These are phyloP conservation scores for Latheticus oryzae DNA, from an alignment of 2,888 invertebrate genomes.

Conservation along the genomic window DNA sequence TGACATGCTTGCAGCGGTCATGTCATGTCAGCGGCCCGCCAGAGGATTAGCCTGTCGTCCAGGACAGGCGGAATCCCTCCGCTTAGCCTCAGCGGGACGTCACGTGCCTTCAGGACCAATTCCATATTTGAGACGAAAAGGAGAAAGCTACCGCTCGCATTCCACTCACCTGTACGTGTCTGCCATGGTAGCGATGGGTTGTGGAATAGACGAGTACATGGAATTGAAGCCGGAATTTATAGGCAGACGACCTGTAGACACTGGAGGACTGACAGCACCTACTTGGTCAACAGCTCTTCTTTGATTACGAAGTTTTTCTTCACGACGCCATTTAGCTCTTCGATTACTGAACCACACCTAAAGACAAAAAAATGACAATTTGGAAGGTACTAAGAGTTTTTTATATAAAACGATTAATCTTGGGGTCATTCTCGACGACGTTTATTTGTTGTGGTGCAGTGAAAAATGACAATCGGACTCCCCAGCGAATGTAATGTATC, in stretches of 20 bases:
- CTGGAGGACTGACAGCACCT: slow-evolving; percentile 68
- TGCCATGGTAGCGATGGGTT: slow-evolving; percentile 93
- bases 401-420: neutral
- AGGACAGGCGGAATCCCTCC: slow-evolving; percentile 55
- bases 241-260: slow-evolving; percentile 73
- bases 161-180: slow-evolving; percentile 81
- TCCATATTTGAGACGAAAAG: slow-evolving; percentile 20
- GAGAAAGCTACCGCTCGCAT: slow-evolving; percentile 46
- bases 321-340: slow-evolving; percentile 98
- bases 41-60: slow-evolving; percentile 60
- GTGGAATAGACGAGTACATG: slow-evolving; percentile 96
- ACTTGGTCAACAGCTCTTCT: slow-evolving; percentile 74
- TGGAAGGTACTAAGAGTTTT: neutral
- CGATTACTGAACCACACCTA: slow-evolving; percentile 99
- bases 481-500: slow-evolving; percentile 47
- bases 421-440: slow-evolving; percentile 33
- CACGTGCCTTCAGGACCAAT: slow-evolving; percentile 33
- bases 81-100: slow-evolving; percentile 48
- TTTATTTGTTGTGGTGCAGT: slow-evolving; percentile 53
- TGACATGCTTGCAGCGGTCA: slow-evolving; percentile 61
- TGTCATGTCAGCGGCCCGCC: slow-evolving; percentile 60
- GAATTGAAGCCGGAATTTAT: slow-evolving; percentile 91
- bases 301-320: slow-evolving; percentile 97
- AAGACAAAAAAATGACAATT: neutral
- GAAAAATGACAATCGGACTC: slow-evolving; percentile 56